A percentile compares a stretch with the other conserved stretches of the same genome.
phyloP scores from a whole-genome alignment of 2,113 vertebrate species.

The Tiliqua scincoides region DNA sequence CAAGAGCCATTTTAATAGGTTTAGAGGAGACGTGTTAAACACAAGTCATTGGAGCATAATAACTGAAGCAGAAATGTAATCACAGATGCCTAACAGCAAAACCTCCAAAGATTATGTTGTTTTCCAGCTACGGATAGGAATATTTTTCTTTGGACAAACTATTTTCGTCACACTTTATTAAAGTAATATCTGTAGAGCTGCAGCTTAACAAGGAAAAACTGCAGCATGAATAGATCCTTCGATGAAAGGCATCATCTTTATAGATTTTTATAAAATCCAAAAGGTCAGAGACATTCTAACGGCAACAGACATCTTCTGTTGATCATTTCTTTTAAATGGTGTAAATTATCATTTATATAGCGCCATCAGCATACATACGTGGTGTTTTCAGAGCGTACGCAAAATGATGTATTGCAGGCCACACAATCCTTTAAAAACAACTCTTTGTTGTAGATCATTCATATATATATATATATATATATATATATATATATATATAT shows the following conservation, averaged over 20 bases:
- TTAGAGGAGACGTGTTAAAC: background rate
- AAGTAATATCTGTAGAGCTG: background rate
- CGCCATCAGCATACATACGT: too few species aligned
- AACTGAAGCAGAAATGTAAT: conserved; percentile 13
- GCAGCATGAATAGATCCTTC: background rate
- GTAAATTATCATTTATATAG: background rate
- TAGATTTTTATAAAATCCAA: background rate
- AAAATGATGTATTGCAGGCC: background rate
- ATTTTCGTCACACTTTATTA: conserved; percentile 4
- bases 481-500: too few species aligned
- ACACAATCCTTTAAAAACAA: background rate
- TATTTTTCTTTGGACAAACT: background rate
- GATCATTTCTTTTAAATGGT: background rate
- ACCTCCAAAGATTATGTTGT: background rate
- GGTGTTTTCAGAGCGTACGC: background rate
- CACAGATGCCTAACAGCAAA: conserved; percentile 12
- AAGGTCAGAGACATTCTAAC: background rate
- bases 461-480: background rate
- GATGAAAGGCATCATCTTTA: background rate
- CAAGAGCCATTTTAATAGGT: conserved; percentile 27
- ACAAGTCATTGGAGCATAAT: background rate
- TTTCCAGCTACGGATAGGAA: background rate
- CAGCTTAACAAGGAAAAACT: background rate
- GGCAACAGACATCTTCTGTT: background rate
- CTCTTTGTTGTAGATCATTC: background rate